Conservation (phyloP, 2,113 vertebrate species). For the Argyrosomus japonicus region DNA sequence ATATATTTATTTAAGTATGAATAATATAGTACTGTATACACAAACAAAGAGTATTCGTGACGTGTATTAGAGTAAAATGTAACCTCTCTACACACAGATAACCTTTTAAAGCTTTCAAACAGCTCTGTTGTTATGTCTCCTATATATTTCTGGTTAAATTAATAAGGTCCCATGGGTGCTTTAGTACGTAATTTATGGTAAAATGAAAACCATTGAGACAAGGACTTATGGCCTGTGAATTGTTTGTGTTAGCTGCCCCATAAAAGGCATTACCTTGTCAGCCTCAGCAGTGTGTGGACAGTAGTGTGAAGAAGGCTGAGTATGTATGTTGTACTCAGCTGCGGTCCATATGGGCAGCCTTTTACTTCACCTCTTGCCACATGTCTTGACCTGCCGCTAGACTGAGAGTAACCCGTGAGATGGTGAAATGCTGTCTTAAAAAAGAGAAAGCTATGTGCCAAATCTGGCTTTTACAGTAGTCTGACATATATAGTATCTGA, state of each 20-base stretch:
- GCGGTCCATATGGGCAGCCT: constrained; percentile 87
- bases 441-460: not conserved
- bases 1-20: not conserved
- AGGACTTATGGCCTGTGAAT: constrained; percentile 87
- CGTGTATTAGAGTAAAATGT: constrained; percentile 19
- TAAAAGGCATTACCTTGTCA: constrained; percentile 85
- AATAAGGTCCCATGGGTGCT: constrained; percentile 78
- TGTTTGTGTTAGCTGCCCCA: constrained; percentile 86
- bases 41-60: not conserved
- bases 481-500: not conserved
- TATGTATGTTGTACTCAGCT: constrained; percentile 79
- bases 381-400: constrained; percentile 26
- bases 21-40: not conserved
- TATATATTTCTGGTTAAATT: constrained; percentile 69
- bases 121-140: constrained; percentile 37
- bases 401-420: not conserved
- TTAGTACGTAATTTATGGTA: constrained; percentile 85
- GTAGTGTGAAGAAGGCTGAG: constrained; percentile 28
- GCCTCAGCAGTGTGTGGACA: constrained; percentile 57
- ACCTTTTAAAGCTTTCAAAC: constrained; percentile 44
- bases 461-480: not conserved
- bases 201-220: constrained; percentile 84
- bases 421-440: not conserved
- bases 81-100: constrained; percentile 27
- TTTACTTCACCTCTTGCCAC: constrained; percentile 45